These are phyloP conservation scores for Suncus etruscus DNA, from an alignment of 2,113 vertebrate genomes.

Conservation along the genomic window DNA sequence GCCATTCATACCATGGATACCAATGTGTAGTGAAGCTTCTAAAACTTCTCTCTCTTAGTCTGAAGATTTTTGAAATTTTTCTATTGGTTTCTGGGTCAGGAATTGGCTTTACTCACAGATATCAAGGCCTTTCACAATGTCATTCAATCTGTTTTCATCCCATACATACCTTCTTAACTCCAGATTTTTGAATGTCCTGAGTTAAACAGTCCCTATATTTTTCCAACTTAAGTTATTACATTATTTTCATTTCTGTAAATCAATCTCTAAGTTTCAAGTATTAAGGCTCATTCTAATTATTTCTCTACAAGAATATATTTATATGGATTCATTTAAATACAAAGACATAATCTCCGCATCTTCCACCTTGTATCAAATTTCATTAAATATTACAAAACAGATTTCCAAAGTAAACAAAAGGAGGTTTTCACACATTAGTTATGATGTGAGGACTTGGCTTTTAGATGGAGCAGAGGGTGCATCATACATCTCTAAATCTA, in stretches of 20 bases:
- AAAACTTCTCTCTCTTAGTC: background rate
- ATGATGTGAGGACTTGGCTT: background rate
- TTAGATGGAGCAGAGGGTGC: background rate
- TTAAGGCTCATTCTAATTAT: background rate
- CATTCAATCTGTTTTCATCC: background rate
- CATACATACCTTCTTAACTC: background rate
- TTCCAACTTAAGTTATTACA: background rate
- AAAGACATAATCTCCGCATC: background rate
- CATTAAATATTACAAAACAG: background rate
- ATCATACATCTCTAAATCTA: background rate
- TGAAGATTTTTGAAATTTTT: background rate
- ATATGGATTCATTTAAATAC: background rate
- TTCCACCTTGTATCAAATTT: background rate
- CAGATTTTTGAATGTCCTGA: background rate
- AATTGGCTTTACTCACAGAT: background rate
- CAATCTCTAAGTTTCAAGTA: background rate
- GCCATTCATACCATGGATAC: background rate
- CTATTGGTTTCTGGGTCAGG: background rate
- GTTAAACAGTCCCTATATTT: constrained; percentile 5
- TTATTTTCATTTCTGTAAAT: constrained; percentile 23
- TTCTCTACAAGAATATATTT: background rate
- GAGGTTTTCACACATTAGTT: background rate
- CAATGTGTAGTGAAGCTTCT: background rate
- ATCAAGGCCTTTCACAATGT: background rate
- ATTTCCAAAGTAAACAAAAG: background rate